phyloP scores from a whole-genome alignment of 2,888 invertebrate genomes.

The Sinodicranocentrus sp. region DNA sequence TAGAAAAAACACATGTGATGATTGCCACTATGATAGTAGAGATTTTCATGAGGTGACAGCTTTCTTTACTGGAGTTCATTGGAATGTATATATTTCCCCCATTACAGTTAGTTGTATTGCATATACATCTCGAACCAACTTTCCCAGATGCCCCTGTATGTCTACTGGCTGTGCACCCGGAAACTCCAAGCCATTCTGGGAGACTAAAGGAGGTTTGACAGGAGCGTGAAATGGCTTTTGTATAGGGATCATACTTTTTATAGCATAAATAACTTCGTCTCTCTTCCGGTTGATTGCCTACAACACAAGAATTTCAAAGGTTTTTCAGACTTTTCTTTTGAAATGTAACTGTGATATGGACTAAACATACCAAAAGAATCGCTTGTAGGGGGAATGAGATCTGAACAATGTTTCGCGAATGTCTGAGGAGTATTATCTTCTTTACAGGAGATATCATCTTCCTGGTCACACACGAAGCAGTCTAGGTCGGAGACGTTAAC shows the following conservation, averaged over 20 bases:
- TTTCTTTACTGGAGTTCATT: background rate
- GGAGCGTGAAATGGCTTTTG: conserved; percentile 8
- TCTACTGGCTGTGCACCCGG: background rate
- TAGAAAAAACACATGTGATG: background rate
- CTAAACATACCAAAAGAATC: background rate
- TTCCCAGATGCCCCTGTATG: background rate
- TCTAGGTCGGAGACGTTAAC: conserved; percentile 1
- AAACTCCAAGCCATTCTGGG: background rate
- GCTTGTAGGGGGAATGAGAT: background rate
- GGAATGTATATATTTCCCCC: conserved; percentile 1
- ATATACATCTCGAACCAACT: conserved; percentile 23
- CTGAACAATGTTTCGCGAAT: background rate
- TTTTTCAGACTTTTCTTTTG: background rate
- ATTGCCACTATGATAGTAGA: too few species aligned
- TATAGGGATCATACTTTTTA: conserved; percentile 12
- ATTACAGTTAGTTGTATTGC: conserved; percentile 1
- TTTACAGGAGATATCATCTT: background rate
- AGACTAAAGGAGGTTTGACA: background rate
- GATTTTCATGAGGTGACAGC: background rate
- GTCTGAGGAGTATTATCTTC: background rate
- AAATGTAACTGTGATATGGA: too few species aligned
- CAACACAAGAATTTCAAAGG: background rate
- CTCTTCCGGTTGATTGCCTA: background rate
- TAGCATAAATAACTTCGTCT: background rate
- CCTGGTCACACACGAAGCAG: conserved; percentile 7